phyloP scores from a whole-genome alignment of 2,888 invertebrate genomes.

The Philopedon plagiatum region DNA sequence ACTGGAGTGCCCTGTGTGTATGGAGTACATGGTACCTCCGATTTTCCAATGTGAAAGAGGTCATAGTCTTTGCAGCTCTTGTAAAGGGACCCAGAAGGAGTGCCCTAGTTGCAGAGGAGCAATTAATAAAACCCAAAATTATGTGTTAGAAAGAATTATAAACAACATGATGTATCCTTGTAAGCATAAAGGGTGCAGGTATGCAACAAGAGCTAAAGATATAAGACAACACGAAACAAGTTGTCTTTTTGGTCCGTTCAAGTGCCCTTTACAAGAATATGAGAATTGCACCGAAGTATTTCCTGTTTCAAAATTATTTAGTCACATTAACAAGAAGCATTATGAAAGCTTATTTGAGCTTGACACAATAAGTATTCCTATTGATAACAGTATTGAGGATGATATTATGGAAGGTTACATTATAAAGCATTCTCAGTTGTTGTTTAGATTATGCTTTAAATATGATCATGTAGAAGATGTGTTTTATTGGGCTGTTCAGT shows the following conservation, averaged over 20 bases:
- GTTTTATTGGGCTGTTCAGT: constrained; percentile 61
- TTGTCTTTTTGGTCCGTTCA: constrained; percentile 53
- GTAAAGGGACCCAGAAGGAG: constrained; percentile 55
- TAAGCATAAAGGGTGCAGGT: constrained; percentile 59
- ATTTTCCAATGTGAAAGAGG: constrained; percentile 61
- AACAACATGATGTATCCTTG: constrained; percentile 61
- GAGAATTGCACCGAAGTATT: constrained; percentile 45
- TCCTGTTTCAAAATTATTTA: constrained; percentile 59
- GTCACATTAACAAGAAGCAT: constrained; percentile 72
- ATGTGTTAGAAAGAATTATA: constrained; percentile 61
- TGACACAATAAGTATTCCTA: constrained; percentile 54
- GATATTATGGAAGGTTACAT: constrained; percentile 56
- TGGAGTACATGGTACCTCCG: constrained; percentile 63
- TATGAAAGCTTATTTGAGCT: constrained; percentile 60
- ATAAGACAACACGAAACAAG: constrained; percentile 56
- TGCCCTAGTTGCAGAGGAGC: constrained; percentile 62
- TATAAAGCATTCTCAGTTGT: constrained; percentile 52
- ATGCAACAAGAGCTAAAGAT: constrained; percentile 52
- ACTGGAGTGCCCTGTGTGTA: constrained; percentile 64
- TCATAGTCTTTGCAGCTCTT: constrained; percentile 62
- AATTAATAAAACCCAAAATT: constrained; percentile 60
- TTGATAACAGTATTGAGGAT: constrained; percentile 46
- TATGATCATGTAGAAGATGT: constrained; percentile 39
- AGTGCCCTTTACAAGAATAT: constrained; percentile 56
- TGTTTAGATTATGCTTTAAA: constrained; percentile 60